Evolutionary conservation across 2,888 invertebrate genomes (phyloP), one percentile per base, ranked within the genome.

Genomic region (Isoperla grammatica): DNA sequence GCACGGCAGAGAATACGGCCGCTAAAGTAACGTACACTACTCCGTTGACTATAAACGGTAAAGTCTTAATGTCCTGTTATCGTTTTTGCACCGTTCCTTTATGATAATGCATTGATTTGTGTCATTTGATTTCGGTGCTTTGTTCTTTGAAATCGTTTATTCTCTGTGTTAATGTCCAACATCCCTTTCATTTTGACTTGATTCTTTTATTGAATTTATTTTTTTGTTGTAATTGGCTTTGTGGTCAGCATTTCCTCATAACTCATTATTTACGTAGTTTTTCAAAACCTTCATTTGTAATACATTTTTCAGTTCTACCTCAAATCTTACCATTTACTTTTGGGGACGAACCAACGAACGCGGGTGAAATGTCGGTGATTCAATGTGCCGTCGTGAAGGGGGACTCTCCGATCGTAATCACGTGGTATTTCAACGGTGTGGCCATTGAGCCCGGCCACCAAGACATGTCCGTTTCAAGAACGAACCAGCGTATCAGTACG

Each of bases 21-120:
- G 89, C 88, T 62, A 76, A 78, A 65, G 79, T 83, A 46, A 81
- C 81, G 69, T 83, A 82, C 71, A 82, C 85, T 4, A 78, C 87
- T 50, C 78, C 79, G 69, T 78, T 90, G 67, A 76, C 79, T 66
- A 87, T 89, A 49, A 88, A 88, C 72, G 88, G 88, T 88, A 84
- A 72, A 68, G 19, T 13, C 22, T 50, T 39, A 54, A 46, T 43
- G 15, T 19, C 6, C n/a, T 56, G 39, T 5, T 37, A 45, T 22
- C 8, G 13, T 12, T 22, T 9, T 6, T 48, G 13, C 2, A 48
- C 22, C 17, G 17, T n/a, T 40, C 5, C 1, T 15, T 12, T 55
- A 22, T n/a, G n/a, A 39, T 54, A 5, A 37, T 11, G 53, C 4
- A 35, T 2, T 54, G 13, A 29, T 35, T 54, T 54, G 1, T 13